A percentile compares a stretch with the other conserved stretches of the same genome.
phyloP scores from a whole-genome alignment of 2,888 invertebrate genomes.

The Eupithecia dodoneata region DNA sequence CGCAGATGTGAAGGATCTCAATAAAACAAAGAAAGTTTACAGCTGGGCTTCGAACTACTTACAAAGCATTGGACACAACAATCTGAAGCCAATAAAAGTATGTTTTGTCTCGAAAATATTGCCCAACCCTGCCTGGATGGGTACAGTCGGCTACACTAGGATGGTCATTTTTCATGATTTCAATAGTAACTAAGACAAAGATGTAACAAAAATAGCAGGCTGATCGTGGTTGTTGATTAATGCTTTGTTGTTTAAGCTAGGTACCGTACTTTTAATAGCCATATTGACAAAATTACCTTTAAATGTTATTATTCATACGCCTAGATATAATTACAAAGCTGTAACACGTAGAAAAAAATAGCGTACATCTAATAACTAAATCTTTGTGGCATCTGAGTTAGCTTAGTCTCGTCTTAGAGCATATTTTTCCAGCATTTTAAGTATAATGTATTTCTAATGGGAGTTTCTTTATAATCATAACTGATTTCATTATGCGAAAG shows the following conservation, averaged over 20 bases:
- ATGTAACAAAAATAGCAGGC: neutral
- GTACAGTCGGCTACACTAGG: neutral
- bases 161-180: neutral
- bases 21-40: constrained; percentile 31
- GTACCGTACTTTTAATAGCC: neutral
- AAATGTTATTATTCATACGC: neutral
- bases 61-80: constrained; percentile 37
- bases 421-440: neutral
- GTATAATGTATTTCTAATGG: neutral
- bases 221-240: neutral
- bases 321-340: neutral
- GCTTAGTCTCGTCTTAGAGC: too few species aligned
- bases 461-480: neutral
- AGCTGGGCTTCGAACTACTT: constrained; percentile 39
- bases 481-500: neutral
- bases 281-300: neutral
- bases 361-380: too few species aligned
- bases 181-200: neutral
- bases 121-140: neutral
- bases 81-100: constrained; percentile 37
- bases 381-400: too few species aligned
- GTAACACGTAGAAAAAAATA: too few species aligned
- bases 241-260: neutral
- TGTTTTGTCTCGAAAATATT: constrained; percentile 23
- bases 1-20: constrained; percentile 13